Evolutionary conservation across 1,140 invertebrate species (phyloP), one percentile per base, ranked within the genome.

Genomic region (Anthonomus grandis): DNA sequence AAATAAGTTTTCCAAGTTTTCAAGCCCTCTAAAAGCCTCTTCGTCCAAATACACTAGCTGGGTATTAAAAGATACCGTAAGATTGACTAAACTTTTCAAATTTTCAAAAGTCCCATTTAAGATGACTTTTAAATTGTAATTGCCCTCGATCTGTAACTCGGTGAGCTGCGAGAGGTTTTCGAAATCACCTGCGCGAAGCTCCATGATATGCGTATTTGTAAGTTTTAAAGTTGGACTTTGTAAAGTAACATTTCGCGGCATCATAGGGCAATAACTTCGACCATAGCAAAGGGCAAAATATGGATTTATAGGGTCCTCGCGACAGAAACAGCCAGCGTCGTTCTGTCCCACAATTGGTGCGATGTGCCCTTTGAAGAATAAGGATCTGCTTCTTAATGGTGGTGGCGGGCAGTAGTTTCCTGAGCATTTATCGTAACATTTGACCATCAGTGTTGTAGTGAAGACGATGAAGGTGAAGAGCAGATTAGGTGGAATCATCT

Each of bases 21-120:
- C 37, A 5, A 72, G 45, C 6, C 70, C 70, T 17, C 60, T 24
- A 38, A 72, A 72, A 12, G 62, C 42, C 36, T 62, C 60, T 22
- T 25, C 15, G 31, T 69, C 60, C 5, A 72, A 48, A 42, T 8
- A 31, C 27, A 48, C 59, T n/a, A 72, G 58, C 34, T 63, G 57
- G 1, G 48, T 45, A 59, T 70, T 72, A 34, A 59, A 67, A 4
- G 63, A 63, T 34, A 72, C 67, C 1, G 63, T 63, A 15, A 72
- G 47, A 55, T 64, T 67, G 2, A 24, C 50, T n/a, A 72, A 39
- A 5, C 63, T 67, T 5, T 59, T 48, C 59, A 72, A 64, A 21
- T 68, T 54, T 13, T 57, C 15, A 46, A 72, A 72, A 25, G 52
- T 49, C 4, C 65, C 59, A 1, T 60, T 42, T 44, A 56, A 34